Base-by-base conservation (phyloP, 2,888 invertebrate genomes). In the Idaea dimidiata region DNA sequence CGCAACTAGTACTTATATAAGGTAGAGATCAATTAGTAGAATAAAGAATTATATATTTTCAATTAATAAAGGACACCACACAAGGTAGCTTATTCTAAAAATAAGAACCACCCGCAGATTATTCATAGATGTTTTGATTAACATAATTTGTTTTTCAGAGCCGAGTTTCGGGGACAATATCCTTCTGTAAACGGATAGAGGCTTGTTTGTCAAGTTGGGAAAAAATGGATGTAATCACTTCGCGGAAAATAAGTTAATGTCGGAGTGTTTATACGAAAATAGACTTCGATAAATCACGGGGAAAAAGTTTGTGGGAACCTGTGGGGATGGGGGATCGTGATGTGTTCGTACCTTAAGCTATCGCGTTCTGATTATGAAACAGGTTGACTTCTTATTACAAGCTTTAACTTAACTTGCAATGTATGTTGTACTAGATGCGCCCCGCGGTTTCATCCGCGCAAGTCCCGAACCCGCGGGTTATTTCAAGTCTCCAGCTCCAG, bases 141-240 rank as follows among this genome's bases (percentile, higher is more conserved):
- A 56, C 64, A 61, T 64, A 64, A 64, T 64, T 64, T 59, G 61
- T 59, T 64, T 64, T 64, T 55, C 54, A 55, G 17, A 55, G 43
- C 43, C 54, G 54, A 55, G 16, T 16, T 55, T 55, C 43, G 43
- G 43, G 43, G 43, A 43, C 43, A 43, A 43, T 43, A 43, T 43
- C 43, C 43, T 14, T 43, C 43, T 8, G 43, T 43, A 43, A 43
- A 43, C 43, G 43, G 14, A 43, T 43, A 43, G 43, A 43, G 10
- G 6, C 43, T 43, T 43, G 43, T 43, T 43, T 43, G 43, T 43
- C 43, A 43, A 43, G 43, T 14, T 43, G 43, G 10, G 43, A 43
- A 43, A 43, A 43, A 43, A 43, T 43, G 43, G 14, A 2, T 43
- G 43, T 43, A 43, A 43, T 43, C 43, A 43, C 43, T 43, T 43